Percentiles rank a stretch among this genome's conserved stretches.
Evolutionary conservation across 1,140 invertebrate genomes (phyloP).

Genomic region (Anastrepha ludens): DNA sequence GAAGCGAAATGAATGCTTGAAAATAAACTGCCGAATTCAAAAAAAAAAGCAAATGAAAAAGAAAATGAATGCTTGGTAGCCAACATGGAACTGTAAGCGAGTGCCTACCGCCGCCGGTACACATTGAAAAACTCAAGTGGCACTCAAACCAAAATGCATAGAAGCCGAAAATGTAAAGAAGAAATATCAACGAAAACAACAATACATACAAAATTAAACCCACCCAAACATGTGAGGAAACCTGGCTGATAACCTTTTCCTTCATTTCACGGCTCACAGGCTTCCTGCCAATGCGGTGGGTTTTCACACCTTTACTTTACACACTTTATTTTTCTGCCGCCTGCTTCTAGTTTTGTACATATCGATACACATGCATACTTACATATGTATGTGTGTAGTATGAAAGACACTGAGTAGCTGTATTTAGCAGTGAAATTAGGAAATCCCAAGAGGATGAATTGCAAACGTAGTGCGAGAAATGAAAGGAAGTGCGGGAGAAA

Average conservation of each 20-base stretch:
- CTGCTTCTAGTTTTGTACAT: neutral
- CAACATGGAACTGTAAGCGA: neutral
- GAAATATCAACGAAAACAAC: neutral
- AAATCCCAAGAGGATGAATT: constrained; percentile 2
- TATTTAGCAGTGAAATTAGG: neutral
- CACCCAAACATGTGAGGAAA: neutral
- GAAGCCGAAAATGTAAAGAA: neutral
- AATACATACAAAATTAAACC: neutral
- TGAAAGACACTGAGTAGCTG: too few species aligned
- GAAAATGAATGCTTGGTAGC: neutral
- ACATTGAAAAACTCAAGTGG: neutral
- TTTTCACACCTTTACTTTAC: neutral
- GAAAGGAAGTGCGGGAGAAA: neutral
- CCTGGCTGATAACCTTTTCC: constrained; percentile 40
- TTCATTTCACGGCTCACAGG: neutral
- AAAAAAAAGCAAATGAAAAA: neutral
- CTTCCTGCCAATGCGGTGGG: neutral
- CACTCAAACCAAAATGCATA: neutral
- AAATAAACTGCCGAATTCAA: neutral
- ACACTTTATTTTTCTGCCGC: neutral
- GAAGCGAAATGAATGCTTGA: neutral
- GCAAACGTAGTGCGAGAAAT: neutral
- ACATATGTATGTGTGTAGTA: neutral
- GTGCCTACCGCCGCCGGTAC: neutral
- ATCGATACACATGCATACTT: neutral